Percentiles rank a stretch among this genome's conserved stretches.
Evolutionary conservation across 64 coral and sea anemone species (phyloP).

Genomic region (Montipora sp.): DNA sequence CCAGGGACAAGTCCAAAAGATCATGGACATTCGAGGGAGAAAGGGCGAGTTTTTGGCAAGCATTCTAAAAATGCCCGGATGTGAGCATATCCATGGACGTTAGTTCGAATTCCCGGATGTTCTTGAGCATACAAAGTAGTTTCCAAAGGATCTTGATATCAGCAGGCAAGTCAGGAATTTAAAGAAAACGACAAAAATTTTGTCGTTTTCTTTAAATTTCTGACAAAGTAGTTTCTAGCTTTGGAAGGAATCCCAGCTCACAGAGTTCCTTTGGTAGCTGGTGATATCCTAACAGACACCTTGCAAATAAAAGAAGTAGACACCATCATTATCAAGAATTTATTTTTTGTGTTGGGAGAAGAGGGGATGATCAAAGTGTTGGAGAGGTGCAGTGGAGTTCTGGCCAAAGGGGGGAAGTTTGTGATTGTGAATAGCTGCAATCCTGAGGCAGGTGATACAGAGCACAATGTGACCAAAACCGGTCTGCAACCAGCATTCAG

Average conservation of each 20-base stretch:
- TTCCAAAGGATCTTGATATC: neutral
- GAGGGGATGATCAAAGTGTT: conserved; percentile 48
- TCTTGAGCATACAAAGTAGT: neutral
- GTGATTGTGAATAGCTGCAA: conserved; percentile 41
- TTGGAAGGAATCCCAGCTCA: neutral
- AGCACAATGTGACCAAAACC: conserved; percentile 3
- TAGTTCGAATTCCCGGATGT: conserved; percentile 45
- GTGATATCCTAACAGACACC: conserved; percentile 32
- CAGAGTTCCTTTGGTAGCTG: neutral
- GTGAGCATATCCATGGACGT: conserved; percentile 38
- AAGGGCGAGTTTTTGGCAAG: conserved; percentile 31
- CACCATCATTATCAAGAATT: conserved; percentile 16
- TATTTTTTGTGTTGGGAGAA: conserved; percentile 28
- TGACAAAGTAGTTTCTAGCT: neutral
- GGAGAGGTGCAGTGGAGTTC: conserved; percentile 18
- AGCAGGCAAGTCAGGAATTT: too few species aligned
- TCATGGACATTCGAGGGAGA: conserved; percentile 56
- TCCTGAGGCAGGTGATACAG: conserved; percentile 3
- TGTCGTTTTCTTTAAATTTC: too few species aligned
- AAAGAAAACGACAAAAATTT: too few species aligned
- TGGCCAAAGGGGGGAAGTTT: neutral
- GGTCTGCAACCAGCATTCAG: neutral
- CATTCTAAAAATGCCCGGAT: conserved; percentile 52
- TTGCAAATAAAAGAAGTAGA: conserved; percentile 19
- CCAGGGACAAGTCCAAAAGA: conserved; percentile 24